Conservation (phyloP, 53 echinoderm and acorn worm species). For the Pentamera pediparva region DNA sequence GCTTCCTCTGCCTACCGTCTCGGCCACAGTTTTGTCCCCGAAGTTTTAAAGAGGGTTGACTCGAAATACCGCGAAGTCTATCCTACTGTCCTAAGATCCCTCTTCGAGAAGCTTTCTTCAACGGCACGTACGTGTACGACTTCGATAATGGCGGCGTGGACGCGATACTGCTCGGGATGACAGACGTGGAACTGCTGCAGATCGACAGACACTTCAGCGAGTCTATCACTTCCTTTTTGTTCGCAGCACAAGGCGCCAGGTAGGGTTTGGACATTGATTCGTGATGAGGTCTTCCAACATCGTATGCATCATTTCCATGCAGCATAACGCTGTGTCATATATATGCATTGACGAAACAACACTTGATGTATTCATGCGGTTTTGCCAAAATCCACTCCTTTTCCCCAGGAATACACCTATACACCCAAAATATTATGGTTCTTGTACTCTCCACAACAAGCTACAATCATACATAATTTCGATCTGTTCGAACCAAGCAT, state of each 20-base stretch:
- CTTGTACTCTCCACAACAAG: too few relatives aligned
- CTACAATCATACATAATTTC: too few relatives aligned
- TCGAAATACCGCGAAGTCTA: not conserved
- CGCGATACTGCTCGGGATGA: constrained; percentile 49
- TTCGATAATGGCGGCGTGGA: constrained; percentile 44
- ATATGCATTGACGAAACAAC: too few relatives aligned
- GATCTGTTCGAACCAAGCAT: too few relatives aligned
- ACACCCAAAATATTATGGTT: too few relatives aligned
- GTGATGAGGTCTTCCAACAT: too few relatives aligned
- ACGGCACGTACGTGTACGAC: constrained; percentile 45
- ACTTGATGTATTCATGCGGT: too few relatives aligned
- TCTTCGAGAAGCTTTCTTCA: constrained; percentile 50
- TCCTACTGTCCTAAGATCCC: constrained; percentile 20
- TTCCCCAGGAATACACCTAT: too few relatives aligned
- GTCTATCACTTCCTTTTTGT: constrained; percentile 40
- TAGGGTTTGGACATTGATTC: too few relatives aligned
- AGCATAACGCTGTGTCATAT: too few relatives aligned
- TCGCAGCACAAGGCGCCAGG: constrained; percentile 49
- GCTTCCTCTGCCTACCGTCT: constrained; percentile 55
- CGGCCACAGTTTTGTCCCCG: constrained; percentile 57
- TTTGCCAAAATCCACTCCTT: too few relatives aligned
- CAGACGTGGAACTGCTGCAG: constrained; percentile 30
- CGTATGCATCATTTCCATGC: too few relatives aligned
- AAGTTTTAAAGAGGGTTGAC: constrained; percentile 26
- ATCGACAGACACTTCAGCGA: constrained; percentile 35